Conservation (phyloP, 2,888 invertebrate genomes). For the Nymphalis c-album region DNA sequence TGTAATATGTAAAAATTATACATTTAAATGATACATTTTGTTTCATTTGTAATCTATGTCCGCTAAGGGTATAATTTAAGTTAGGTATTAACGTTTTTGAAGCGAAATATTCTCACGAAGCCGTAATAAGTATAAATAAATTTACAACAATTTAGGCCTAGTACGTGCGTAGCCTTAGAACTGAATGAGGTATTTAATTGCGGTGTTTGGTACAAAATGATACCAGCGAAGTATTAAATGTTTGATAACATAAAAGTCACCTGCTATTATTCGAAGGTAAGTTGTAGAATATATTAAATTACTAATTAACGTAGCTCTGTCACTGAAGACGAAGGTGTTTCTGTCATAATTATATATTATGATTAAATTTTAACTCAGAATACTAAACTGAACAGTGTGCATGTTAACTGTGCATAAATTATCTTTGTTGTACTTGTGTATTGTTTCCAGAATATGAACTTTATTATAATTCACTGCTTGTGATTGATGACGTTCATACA, state of each 20-base stretch:
- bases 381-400: conserved; percentile 12
- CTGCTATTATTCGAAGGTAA: not conserved
- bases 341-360: conserved; percentile 10
- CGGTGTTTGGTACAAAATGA: conserved; percentile 9
- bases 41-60: no score
- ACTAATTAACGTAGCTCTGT: conserved; percentile 3
- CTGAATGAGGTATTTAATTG: conserved; percentile 20
- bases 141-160: conserved; percentile 27
- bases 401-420: conserved; percentile 13
- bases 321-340: conserved; percentile 6
- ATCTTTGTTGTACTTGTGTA: not conserved
- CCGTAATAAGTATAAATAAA: conserved; percentile 24
- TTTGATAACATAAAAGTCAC: not conserved
- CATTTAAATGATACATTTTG: no score
- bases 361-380: conserved; percentile 19
- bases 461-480: not conserved
- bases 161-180: conserved; percentile 28
- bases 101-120: conserved; percentile 19
- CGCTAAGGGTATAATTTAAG: not conserved
- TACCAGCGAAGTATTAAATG: not conserved
- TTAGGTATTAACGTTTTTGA: conserved; percentile 1
- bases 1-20: no score
- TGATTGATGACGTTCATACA: not conserved
- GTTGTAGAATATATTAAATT: conserved; percentile 1
- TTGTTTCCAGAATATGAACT: not conserved